A percentile compares a stretch with the other conserved stretches of the same genome.
phyloP scores from a whole-genome alignment of 2,113 vertebrate species.

The Gopherus evgoodei region DNA sequence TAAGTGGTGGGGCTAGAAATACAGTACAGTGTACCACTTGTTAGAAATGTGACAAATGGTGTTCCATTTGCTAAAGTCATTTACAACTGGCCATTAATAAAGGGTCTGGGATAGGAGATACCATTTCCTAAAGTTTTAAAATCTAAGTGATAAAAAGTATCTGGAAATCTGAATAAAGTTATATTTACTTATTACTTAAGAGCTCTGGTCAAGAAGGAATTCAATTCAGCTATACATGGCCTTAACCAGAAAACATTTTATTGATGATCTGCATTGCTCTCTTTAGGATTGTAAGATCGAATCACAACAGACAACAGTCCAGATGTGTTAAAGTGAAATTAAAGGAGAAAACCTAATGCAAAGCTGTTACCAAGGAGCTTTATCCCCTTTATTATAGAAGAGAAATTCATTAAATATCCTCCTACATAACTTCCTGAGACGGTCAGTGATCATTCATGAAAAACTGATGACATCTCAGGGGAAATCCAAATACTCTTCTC shows the following conservation, averaged over 20 bases:
- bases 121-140: constrained; percentile 64
- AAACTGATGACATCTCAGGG: background rate
- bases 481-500: background rate
- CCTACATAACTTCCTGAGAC: constrained; percentile 2
- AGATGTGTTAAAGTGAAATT: constrained; percentile 65
- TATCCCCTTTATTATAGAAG: constrained; percentile 28
- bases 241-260: constrained; percentile 73
- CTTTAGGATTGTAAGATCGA: constrained; percentile 69
- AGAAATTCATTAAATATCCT: background rate
- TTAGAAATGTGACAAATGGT: constrained; percentile 79
- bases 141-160: constrained; percentile 59
- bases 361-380: constrained; percentile 49
- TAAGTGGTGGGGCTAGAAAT: constrained; percentile 73
- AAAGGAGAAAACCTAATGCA: constrained; percentile 58
- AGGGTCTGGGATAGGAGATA: constrained; percentile 45
- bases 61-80: constrained; percentile 79
- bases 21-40: constrained; percentile 72
- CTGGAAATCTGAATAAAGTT: constrained; percentile 43
- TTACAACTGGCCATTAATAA: constrained; percentile 79
- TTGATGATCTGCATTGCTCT: constrained; percentile 67
- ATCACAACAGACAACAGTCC: constrained; percentile 65
- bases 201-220: constrained; percentile 50
- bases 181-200: constrained; percentile 27
- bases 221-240: constrained; percentile 70
- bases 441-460: background rate